These are phyloP conservation scores for Liparis tanakae DNA, from an alignment of 2,797 vertebrate species.

Conservation along the genomic window DNA sequence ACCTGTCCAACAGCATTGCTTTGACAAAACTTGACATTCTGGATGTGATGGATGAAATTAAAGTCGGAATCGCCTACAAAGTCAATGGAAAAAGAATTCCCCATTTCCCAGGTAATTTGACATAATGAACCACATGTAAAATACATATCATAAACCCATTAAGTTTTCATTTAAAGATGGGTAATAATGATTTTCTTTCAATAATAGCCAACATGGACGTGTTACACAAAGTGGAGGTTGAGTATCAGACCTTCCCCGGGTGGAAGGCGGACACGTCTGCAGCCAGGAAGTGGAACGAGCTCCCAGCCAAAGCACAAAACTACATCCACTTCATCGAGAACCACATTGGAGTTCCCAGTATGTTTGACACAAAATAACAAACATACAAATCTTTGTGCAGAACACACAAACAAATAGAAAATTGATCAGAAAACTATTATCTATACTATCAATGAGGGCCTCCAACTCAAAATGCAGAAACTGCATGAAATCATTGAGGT, in stretches of 20 bases:
- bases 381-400: conserved; percentile 7
- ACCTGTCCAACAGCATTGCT: conserved; percentile 86
- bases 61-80: conserved; percentile 95
- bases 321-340: conserved; percentile 98
- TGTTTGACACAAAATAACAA: conserved; percentile 49
- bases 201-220: conserved; percentile 94
- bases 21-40: conserved; percentile 98
- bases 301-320: conserved; percentile 94
- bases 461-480: conserved; percentile 7
- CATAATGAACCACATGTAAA: background rate
- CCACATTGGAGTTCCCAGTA: conserved; percentile 96
- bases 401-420: background rate
- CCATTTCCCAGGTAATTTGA: conserved; percentile 92
- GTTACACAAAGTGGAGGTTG: conserved; percentile 96
- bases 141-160: background rate
- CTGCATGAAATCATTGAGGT: conserved; percentile 12
- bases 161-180: conserved; percentile 2
- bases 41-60: conserved; percentile 95
- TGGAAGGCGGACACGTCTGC: conserved; percentile 96
- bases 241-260: conserved; percentile 96
- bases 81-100: conserved; percentile 95
- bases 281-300: conserved; percentile 94
- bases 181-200: conserved; percentile 28
- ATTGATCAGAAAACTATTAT: background rate
- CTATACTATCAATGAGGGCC: background rate